phyloP scores from a whole-genome alignment of 2,797 vertebrate species.

The Fratercula arctica region DNA sequence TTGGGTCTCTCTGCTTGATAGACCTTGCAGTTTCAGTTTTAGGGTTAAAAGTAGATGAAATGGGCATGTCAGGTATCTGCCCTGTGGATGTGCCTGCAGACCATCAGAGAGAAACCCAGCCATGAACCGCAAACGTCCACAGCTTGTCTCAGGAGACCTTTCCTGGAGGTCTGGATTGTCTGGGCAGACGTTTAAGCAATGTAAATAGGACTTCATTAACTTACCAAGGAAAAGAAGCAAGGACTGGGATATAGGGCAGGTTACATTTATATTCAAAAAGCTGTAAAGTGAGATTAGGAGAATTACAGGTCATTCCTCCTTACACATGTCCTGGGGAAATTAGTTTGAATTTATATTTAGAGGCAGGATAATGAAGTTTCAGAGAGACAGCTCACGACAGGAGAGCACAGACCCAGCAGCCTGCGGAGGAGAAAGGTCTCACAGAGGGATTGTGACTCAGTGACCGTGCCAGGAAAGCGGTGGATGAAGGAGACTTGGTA shows the following conservation, averaged over 20 bases:
- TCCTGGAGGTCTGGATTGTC: accelerated
- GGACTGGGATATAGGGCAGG: not conserved
- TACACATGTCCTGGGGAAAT: not conserved
- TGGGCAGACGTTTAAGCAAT: not conserved
- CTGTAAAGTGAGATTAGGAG: not conserved
- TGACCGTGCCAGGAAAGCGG: not conserved
- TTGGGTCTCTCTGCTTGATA: not conserved
- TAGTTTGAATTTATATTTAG: not conserved
- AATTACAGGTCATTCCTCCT: not conserved
- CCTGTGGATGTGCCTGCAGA: not conserved
- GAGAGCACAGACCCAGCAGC: not conserved
- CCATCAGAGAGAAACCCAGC: not conserved
- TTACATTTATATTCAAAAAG: not conserved
- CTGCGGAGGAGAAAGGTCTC: not conserved
- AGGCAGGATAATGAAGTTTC: not conserved
- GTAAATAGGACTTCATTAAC: not conserved
- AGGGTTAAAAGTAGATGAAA: not conserved
- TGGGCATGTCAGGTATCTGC: not conserved
- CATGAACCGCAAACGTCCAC: accelerated
- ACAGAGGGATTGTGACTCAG: not conserved
- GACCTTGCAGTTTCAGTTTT: not conserved
- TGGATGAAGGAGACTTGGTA: not conserved
- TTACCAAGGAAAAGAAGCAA: not conserved
- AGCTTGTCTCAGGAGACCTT: not conserved
- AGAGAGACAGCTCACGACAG: not conserved